Evolutionary conservation across 1,140 invertebrate species (phyloP).

Genomic region (Lasioglossum baleicum): DNA sequence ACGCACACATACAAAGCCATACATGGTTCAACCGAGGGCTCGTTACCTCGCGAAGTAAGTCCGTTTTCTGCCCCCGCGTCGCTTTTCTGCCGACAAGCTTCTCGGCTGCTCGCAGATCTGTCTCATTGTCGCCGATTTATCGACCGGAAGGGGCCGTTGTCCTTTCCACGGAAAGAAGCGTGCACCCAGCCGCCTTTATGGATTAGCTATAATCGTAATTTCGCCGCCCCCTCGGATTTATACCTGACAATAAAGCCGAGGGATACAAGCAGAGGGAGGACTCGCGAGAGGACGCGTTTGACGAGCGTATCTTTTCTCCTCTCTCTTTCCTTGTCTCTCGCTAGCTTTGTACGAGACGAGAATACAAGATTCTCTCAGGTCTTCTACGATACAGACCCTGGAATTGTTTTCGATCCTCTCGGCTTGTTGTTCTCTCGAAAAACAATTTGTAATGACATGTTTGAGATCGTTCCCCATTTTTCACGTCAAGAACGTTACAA

Average conservation of each 20-base stretch:
- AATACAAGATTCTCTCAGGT: background rate
- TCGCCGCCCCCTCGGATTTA: constrained; percentile 24
- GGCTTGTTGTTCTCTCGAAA: too few relatives aligned
- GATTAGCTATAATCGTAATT: constrained; percentile 41
- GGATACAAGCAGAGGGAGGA: background rate
- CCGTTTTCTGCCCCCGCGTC: background rate
- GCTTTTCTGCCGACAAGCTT: background rate
- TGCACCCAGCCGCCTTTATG: background rate
- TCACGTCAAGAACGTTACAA: too few relatives aligned
- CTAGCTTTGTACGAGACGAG: too few relatives aligned
- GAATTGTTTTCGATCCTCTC: too few relatives aligned
- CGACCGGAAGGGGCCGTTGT: constrained; percentile 1
- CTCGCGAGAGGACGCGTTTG: constrained; percentile 21
- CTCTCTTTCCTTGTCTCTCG: background rate
- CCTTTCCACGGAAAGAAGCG: background rate
- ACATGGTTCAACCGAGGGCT: background rate
- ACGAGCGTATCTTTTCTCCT: background rate
- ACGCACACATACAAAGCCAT: background rate
- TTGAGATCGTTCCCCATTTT: too few relatives aligned
- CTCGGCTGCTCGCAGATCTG: background rate
- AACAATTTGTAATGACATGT: too few relatives aligned
- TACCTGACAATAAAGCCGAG: constrained; percentile 15
- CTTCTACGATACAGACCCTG: too few relatives aligned
- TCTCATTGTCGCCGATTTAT: constrained; percentile 18
- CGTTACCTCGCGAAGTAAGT: too few relatives aligned